These are phyloP conservation scores for Brienomyrus brachyistius DNA, from an alignment of 2,113 vertebrate genomes.

Conservation along the genomic window DNA sequence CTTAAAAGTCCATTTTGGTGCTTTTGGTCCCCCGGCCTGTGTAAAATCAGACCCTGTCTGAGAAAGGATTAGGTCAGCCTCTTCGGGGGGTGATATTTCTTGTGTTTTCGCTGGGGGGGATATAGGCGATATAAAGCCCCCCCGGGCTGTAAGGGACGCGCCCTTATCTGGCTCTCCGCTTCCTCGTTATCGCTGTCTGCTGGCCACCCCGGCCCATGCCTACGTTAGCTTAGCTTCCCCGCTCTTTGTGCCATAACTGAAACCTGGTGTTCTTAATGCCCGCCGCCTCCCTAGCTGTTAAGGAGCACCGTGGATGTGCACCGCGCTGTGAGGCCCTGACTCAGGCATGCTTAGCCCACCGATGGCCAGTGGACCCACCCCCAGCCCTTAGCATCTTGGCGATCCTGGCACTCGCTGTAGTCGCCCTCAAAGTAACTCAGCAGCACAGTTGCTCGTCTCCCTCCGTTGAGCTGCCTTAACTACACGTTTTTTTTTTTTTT, in stretches of 20 bases:
- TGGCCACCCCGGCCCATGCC: not conserved
- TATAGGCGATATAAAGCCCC: not conserved
- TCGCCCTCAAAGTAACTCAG: too few species aligned
- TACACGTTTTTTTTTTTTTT: not conserved
- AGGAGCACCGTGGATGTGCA: not conserved
- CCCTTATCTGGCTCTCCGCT: constrained; percentile 11
- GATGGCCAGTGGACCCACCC: not conserved
- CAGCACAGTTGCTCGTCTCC: not conserved
- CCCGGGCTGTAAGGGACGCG: not conserved
- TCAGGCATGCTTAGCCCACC: not conserved
- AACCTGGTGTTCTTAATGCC: not conserved
- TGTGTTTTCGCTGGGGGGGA: constrained; percentile 2
- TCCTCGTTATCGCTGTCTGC: constrained; percentile 7
- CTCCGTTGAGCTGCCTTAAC: not conserved
- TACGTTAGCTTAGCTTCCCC: not conserved
- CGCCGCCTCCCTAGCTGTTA: not conserved
- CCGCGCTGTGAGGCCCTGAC: not conserved
- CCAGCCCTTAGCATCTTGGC: too few species aligned
- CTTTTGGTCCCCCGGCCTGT: not conserved
- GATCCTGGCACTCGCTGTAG: too few species aligned
- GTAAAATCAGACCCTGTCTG: constrained; percentile 9
- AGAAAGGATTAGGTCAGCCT: constrained; percentile 19
- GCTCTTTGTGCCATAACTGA: not conserved
- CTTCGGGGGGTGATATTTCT: constrained; percentile 16
- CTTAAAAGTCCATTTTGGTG: not conserved